These are phyloP conservation scores for Otis tarda DNA, from an alignment of 2,113 vertebrate genomes.

Conservation along the genomic window DNA sequence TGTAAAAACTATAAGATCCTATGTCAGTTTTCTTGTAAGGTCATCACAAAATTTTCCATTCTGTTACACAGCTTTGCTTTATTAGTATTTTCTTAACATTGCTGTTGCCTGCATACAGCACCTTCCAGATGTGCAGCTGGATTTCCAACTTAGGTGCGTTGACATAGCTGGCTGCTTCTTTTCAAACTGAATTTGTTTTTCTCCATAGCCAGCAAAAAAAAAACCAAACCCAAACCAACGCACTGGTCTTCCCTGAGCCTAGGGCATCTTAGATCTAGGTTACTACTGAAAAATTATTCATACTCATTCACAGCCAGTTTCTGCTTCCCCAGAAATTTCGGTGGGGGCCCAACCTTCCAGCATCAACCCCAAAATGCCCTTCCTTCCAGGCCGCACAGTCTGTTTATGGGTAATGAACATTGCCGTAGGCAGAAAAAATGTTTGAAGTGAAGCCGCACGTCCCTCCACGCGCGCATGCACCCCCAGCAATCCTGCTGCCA, in stretches of 20 bases:
- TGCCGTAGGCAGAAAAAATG: not conserved
- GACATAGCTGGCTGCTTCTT: not conserved
- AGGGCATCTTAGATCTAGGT: not conserved
- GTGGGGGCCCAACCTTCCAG: not conserved
- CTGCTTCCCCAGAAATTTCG: not conserved
- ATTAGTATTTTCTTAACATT: not conserved
- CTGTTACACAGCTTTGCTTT: not conserved
- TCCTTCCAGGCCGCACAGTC: not conserved
- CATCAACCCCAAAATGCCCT: not conserved
- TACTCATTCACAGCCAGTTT: not conserved
- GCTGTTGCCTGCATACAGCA: not conserved
- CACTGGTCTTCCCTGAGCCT: not conserved
- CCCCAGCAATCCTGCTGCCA: not conserved
- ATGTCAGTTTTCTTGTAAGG: not conserved
- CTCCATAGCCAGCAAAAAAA: not conserved
- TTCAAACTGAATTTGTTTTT: not conserved
- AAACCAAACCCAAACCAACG: not conserved
- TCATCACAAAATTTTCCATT: not conserved
- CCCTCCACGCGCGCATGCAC: rapidly evolving
- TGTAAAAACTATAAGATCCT: not conserved
- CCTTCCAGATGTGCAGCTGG: not conserved
- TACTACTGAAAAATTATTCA: not conserved
- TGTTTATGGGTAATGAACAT: not conserved
- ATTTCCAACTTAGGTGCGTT: not conserved
- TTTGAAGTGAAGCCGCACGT: not conserved